phyloP scores from a whole-genome alignment of 37 sponge, comb jelly and placozoan species.

The Beroe ovata region DNA sequence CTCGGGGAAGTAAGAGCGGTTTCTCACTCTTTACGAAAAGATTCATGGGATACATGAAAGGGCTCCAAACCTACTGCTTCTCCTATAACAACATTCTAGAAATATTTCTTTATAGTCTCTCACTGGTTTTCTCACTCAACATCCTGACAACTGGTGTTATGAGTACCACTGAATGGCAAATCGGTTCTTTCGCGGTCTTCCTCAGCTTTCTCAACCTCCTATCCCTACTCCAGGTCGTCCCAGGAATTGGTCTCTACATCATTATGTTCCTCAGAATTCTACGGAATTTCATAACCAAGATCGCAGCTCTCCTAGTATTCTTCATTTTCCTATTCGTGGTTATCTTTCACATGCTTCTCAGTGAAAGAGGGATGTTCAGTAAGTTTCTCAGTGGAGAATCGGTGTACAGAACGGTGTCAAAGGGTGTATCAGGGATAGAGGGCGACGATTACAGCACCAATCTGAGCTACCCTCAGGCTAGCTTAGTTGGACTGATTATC shows the following conservation, averaged over 20 bases:
- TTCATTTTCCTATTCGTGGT: background rate
- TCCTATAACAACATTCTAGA: slow-evolving; percentile 4
- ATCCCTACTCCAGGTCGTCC: background rate
- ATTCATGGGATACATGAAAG: background rate
- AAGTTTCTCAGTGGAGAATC: background rate
- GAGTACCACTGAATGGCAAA: background rate
- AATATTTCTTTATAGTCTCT: background rate
- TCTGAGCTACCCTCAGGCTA: background rate
- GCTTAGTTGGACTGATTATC: background rate
- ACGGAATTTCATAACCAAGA: slow-evolving; percentile 54
- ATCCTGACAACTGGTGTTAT: background rate
- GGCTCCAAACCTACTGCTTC: background rate
- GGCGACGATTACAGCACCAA: background rate
- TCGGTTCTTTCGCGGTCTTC: background rate
- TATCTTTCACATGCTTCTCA: slow-evolving; percentile 23
- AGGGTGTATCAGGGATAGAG: slow-evolving; percentile 40
- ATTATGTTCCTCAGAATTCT: slow-evolving; percentile 26
- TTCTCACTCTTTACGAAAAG: background rate
- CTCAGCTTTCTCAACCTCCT: slow-evolving; percentile 18
- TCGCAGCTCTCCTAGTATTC: slow-evolving; percentile 1
- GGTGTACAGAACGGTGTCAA: background rate
- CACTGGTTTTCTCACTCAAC: slow-evolving; percentile 8
- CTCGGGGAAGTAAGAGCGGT: too few relatives aligned
- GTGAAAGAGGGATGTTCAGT: background rate
- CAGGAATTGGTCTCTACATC: slow-evolving; percentile 3